These are phyloP conservation scores for Eutolmus rufibarbis DNA, from an alignment of 2,888 invertebrate species.

Conservation along the genomic window DNA sequence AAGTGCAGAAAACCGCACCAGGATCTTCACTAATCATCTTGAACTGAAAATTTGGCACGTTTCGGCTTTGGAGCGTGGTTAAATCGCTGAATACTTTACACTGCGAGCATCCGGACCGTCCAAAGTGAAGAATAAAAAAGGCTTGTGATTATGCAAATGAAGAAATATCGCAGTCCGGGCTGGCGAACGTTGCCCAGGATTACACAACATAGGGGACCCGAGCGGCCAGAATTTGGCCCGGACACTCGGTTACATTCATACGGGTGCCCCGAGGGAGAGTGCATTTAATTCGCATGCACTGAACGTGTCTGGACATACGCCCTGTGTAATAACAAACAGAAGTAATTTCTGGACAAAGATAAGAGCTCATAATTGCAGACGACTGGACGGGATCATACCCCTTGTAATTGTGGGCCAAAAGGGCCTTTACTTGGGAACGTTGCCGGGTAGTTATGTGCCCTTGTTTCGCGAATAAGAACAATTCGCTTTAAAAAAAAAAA, in stretches of 20 bases:
- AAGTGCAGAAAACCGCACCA: constrained; percentile 26
- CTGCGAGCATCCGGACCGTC: neutral
- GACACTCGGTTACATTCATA: neutral
- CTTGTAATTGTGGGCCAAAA: constrained; percentile 32
- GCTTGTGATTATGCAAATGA: constrained; percentile 37
- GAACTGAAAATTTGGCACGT: constrained; percentile 28
- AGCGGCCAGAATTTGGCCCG: constrained; percentile 1
- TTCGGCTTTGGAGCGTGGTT: neutral
- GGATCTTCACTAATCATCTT: constrained; percentile 27
- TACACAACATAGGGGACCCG: neutral
- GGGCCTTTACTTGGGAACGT: neutral
- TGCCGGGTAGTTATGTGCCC: constrained; percentile 7
- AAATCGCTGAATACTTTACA: neutral
- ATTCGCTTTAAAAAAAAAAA: neutral
- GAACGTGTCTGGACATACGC: constrained; percentile 40
- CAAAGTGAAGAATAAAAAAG: neutral
- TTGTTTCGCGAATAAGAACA: neutral
- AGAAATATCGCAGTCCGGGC: constrained; percentile 29
- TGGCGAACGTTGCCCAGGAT: neutral
- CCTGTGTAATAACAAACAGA: constrained; percentile 40
- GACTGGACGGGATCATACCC: constrained; percentile 30
- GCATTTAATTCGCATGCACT: constrained; percentile 30
- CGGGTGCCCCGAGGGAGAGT: constrained; percentile 31
- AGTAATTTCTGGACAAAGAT: constrained; percentile 29
- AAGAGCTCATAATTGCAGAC: constrained; percentile 40